Evolutionary conservation across 2,888 invertebrate genomes (phyloP).

Genomic region (Exocentrus adspersus): DNA sequence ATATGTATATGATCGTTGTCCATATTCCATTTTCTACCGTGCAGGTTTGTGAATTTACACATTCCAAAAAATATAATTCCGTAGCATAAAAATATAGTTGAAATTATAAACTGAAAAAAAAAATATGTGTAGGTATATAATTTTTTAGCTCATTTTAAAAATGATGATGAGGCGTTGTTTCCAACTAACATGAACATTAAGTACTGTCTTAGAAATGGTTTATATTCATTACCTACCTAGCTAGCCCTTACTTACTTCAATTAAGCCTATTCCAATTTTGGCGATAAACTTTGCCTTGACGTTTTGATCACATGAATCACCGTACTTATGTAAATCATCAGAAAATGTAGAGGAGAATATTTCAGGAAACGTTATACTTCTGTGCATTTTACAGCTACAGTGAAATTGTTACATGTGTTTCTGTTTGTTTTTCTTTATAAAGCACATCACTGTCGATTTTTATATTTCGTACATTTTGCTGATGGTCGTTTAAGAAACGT

Average conservation of each 20-base stretch:
- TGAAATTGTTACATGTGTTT: neutral
- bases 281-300: conserved; percentile 33
- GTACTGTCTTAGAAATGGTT: too few relatives aligned
- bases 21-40: conserved; percentile 41
- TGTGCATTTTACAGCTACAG: conserved; percentile 1
- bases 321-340: conserved; percentile 23
- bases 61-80: conserved; percentile 46
- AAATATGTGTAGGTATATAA: too few relatives aligned
- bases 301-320: conserved; percentile 8
- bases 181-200: too few relatives aligned
- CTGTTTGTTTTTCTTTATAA: neutral
- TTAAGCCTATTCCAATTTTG: conserved; percentile 43
- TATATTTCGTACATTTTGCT: conserved; percentile 15
- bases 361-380: conserved; percentile 19
- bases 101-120: conserved; percentile 44
- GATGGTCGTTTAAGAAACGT: neutral
- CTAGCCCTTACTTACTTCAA: conserved; percentile 48
- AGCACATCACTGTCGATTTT: conserved; percentile 11
- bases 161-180: too few relatives aligned
- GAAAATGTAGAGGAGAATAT: conserved; percentile 36
- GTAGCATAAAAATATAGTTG: conserved; percentile 44
- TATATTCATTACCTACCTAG: too few relatives aligned
- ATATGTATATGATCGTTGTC: conserved; percentile 45
- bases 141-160: too few relatives aligned
- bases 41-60: conserved; percentile 33